Evolutionary conservation across 1,140 invertebrate species (phyloP), one percentile per base, ranked within the genome.

Genomic region (Drosophila quadrilineata): DNA sequence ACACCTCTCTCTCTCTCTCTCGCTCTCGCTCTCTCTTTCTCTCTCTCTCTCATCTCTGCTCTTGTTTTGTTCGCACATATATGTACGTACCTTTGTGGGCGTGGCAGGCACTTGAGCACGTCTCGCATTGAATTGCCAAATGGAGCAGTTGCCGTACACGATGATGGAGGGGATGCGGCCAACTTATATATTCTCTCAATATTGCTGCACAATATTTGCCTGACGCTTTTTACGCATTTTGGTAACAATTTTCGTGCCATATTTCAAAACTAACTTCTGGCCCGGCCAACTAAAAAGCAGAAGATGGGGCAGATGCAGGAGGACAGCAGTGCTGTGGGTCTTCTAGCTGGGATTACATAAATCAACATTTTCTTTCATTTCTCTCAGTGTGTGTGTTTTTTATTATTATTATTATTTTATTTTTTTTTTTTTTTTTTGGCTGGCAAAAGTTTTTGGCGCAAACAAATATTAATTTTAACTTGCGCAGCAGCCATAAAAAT

Each of bases 401-500:
- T n/a, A n/a, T n/a, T n/a, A n/a, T n/a, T n/a, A n/a, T n/a, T n/a
- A n/a, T n/a, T n/a, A n/a, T n/a, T n/a, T n/a, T n/a, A n/a, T n/a
- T n/a, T n/a, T n/a, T n/a, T n/a, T n/a, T n/a, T n/a, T n/a, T n/a
- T n/a, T n/a, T n/a, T n/a, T 24, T 48, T 46, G 19, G 29, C 36
- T n/a, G n/a, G 22, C 53, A 59, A 71, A 84, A 84, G 46, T 77
- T 84, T 77, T 68, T 59, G 63, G 58, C 71, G 69, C 77, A 85
- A 84, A 84, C 77, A 84, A 84, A 85, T 84, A 84, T 84, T 85
- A 84, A 84, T 84, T 85, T 84, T 59, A 84, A 84, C 77, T 84
- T 84, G 77, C 53, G 31, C 52, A 62, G n/a, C n/a, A 63, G 63
- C 59, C 65, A 67, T 66, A 70, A 79, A 63, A 69, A 35, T 56